Evolutionary conservation across 2,113 vertebrate genomes (phyloP).

Genomic region (Hylia prasina): DNA sequence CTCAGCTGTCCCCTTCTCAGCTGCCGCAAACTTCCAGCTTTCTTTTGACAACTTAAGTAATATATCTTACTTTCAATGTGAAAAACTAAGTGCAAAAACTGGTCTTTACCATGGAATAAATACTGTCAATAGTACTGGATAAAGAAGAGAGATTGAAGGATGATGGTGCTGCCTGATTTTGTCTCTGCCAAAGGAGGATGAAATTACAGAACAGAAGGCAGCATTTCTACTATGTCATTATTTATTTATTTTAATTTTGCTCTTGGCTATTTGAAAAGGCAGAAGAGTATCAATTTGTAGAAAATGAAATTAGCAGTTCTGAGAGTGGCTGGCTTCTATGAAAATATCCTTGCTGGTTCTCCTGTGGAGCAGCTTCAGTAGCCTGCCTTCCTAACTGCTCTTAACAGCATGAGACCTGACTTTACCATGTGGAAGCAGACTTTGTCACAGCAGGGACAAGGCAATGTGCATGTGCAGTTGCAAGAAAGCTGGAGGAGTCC

Average conservation of each 20-base stretch:
- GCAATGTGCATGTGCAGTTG: not conserved
- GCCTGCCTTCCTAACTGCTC: slow-evolving; percentile 44
- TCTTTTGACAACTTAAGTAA: not conserved
- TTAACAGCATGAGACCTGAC: slow-evolving; percentile 33
- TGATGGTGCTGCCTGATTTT: not conserved
- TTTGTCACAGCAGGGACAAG: slow-evolving; percentile 7
- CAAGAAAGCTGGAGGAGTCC: slow-evolving; percentile 33
- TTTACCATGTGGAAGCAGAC: slow-evolving; percentile 26
- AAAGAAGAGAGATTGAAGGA: not conserved
- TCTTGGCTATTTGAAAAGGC: not conserved
- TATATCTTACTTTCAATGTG: not conserved
- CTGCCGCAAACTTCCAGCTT: not conserved
- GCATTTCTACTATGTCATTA: not conserved
- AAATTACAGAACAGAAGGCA: not conserved
- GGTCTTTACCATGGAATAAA: not conserved
- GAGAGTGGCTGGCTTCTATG: not conserved
- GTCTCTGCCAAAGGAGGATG: not conserved
- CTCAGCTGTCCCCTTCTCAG: not conserved
- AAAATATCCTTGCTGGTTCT: slow-evolving; percentile 22
- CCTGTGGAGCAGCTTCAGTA: slow-evolving; percentile 40
- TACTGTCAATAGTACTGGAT: not conserved
- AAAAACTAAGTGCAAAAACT: not conserved
- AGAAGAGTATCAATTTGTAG: not conserved
- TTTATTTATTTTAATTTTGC: not conserved
- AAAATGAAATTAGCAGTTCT: slow-evolving; percentile 41